Evolutionary conservation across 1,140 invertebrate species (phyloP).

Genomic region (Zaprionus tsacasi): DNA sequence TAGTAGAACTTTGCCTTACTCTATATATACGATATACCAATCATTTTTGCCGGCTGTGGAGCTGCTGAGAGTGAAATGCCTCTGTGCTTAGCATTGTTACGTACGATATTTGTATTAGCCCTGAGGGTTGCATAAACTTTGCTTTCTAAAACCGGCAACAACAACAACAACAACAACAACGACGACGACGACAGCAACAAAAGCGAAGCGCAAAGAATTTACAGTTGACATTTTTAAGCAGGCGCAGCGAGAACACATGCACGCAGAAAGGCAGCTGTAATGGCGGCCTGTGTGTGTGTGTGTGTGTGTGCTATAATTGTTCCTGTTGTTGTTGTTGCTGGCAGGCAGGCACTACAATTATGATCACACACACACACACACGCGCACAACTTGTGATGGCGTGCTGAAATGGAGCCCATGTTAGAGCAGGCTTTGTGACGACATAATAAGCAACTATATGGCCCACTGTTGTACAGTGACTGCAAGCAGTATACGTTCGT

Average conservation of each 20-base stretch:
- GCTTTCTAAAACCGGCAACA: slow-evolving; percentile 26
- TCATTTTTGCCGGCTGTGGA: slow-evolving; percentile 33
- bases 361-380: slow-evolving; percentile 50
- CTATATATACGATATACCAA: slow-evolving; percentile 18
- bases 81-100: slow-evolving; percentile 32
- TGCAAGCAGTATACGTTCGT: slow-evolving; percentile 59
- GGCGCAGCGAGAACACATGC: slow-evolving; percentile 35
- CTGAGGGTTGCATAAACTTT: slow-evolving; percentile 47
- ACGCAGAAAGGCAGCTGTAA: slow-evolving; percentile 29
- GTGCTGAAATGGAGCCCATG: slow-evolving; percentile 71
- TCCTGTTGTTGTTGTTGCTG: slow-evolving; percentile 39
- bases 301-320: slow-evolving; percentile 41
- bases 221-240: slow-evolving; percentile 70
- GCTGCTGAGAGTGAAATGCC: slow-evolving; percentile 27
- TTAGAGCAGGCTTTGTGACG: slow-evolving; percentile 46
- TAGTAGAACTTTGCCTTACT: not conserved
- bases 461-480: slow-evolving; percentile 8
- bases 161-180: slow-evolving; percentile 13
- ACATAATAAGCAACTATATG: slow-evolving; percentile 61
- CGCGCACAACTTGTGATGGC: slow-evolving; percentile 38
- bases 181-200: slow-evolving; percentile 12
- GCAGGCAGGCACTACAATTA: slow-evolving; percentile 61
- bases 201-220: slow-evolving; percentile 47
- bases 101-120: slow-evolving; percentile 42
- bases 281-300: slow-evolving; percentile 36